Base-by-base conservation (phyloP, 2,113 vertebrate genomes). In the Rhea americana region DNA sequence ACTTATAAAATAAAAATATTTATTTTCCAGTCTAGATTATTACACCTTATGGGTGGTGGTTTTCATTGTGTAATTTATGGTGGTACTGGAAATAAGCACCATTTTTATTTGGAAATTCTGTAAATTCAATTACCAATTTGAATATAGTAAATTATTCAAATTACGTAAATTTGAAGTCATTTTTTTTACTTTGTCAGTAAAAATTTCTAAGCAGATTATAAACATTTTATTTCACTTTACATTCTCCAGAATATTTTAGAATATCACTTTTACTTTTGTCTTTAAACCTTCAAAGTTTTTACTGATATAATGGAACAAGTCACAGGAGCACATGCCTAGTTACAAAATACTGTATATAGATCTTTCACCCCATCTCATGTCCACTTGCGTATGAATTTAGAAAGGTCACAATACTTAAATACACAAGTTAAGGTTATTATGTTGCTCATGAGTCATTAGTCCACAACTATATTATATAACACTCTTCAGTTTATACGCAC, bases 261-360 rank as follows among this genome's bases (percentile, higher is more conserved):
- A 87, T 84, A 47, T 91, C 84, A 91, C 35, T 59, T 87, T 86
- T 47, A 82, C 91, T 93, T 84, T 39, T 91, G 63, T 83, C 79
- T 43, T 78, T 58, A 94, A 94, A 88, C 61, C 51, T 66, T 67
- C 37, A 35, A 50, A 87, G 66, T 82, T 93, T 95, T 91, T 74
- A 72, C 55, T 45, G 61, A 68, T 45, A 53, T 65, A 72, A 92
- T 68, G 91, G 96, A 96, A 94, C 71, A 94, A 96, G 81, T 97
- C 93, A 97, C 95, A 94, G 90, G 75, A 86, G 87, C 76, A 96
- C 89, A 95, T 87, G 61, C 70, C 61, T 75, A 73, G 62, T 67
- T 93, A 88, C 43, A 91, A 94, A 91, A 77, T 87, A 89, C 14
- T 90, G 47, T 94, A 91, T 73, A 87, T 95, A 95, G 85, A 92